Evolutionary conservation across 2,113 vertebrate species (phyloP), one percentile per base, ranked within the genome.

Genomic region (Taxidea taxus): DNA sequence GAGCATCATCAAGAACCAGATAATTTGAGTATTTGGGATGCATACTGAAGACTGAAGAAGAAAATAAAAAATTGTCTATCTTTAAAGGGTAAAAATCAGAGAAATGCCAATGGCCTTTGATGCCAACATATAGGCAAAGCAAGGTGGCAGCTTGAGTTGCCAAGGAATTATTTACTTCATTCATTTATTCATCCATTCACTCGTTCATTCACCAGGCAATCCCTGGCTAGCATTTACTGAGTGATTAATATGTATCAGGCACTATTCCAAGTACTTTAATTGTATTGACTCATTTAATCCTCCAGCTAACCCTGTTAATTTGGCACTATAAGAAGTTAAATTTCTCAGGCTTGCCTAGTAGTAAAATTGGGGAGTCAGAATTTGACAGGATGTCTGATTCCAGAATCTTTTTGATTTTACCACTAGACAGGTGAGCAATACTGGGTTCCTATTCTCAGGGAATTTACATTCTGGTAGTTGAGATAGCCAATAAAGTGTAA

Each of bases 261-360:
- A 96, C 21, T 66, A 90, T 96, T 97, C 49, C 74, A 94, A 94
- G 77, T 5, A 82, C 27, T 94, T 92, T 74, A 31, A 39, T 93
- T 81, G 39, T 3, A 75, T 90, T 37, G 64, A 80, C 31, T 84
- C 29, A 96, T 81, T 95, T 87, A 95, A 94, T 94, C 11, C 34
- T 95, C 51, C n/a, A 21, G 80, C 75, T 70, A 78, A 77, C n/a
- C 47, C 39, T 91, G 49, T 80, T 94, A 90, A 70, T 51, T 20
- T 95, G 85, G 44, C 42, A 75, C 8, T 78, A 15, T 66, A 68
- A 80, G 58, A 97, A 37, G 47, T 60, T 77, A 91, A 82, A 15
- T 89, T 86, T 14, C 20, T 97, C 21, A 84, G 49, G 10, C 49
- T 89, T 66, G 62, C 34, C 23, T 58, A 78, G 62, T 77, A 91